A percentile compares a stretch with the other conserved stretches of the same genome.
Conservation (phyloP, 2,888 invertebrate genomes). For the Parnassius mnemosyne region DNA sequence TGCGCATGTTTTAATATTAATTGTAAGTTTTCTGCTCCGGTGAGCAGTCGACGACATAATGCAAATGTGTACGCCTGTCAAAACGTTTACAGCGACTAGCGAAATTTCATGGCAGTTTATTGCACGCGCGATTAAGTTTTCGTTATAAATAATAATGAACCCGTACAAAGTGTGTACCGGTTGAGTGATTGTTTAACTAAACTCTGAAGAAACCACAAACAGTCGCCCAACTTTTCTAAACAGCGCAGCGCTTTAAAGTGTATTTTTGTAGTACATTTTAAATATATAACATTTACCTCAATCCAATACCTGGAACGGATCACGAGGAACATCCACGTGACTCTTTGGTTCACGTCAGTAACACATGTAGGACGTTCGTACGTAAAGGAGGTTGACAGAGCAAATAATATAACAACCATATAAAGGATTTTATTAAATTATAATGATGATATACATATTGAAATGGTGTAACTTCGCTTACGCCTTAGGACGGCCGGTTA, state of each 20-base stretch:
- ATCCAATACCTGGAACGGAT: neutral
- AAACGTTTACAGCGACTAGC: conserved; percentile 51
- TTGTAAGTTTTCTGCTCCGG: conserved; percentile 70
- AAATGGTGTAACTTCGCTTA: too few relatives aligned
- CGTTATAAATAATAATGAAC: conserved; percentile 31
- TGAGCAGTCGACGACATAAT: conserved; percentile 52
- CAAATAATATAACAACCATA: too few relatives aligned
- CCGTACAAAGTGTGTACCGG: conserved; percentile 16
- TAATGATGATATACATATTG: too few relatives aligned
- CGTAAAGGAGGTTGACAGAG: too few relatives aligned
- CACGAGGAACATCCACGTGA: conserved; percentile 17
- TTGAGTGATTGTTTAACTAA: conserved; percentile 2
- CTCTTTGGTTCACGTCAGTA: conserved; percentile 7
- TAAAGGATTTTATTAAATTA: too few relatives aligned
- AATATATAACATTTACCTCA: conserved; percentile 5
- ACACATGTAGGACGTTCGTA: too few relatives aligned
- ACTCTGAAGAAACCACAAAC: conserved; percentile 14
- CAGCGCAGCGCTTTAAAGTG: neutral
- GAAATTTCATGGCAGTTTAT: conserved; percentile 45
- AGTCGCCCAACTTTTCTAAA: conserved; percentile 2
- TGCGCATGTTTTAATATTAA: conserved; percentile 78
- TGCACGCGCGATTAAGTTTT: conserved; percentile 31
- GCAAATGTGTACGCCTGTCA: conserved; percentile 61
- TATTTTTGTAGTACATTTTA: neutral
- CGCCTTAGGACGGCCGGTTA: too few relatives aligned